A percentile compares a stretch with the other conserved stretches of the same genome.
phyloP scores from a whole-genome alignment of 2,888 invertebrate genomes.

The Callinectes sapidus region DNA sequence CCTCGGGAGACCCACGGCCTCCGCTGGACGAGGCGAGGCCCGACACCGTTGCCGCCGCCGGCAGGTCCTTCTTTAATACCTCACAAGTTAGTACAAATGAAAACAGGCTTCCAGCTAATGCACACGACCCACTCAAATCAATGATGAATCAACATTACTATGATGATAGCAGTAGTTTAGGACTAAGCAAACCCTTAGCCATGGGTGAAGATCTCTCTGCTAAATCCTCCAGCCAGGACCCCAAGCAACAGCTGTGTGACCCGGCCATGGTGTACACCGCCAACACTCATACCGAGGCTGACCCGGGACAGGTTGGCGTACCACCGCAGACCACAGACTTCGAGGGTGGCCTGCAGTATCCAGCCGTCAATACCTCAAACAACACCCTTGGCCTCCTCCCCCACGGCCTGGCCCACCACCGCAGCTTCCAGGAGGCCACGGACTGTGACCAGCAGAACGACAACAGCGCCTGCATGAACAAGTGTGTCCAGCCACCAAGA shows the following conservation, averaged over 20 bases:
- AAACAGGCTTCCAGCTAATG: constrained; percentile 45
- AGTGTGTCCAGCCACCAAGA: neutral
- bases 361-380: constrained; percentile 32
- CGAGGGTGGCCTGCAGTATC: constrained; percentile 40
- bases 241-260: constrained; percentile 38
- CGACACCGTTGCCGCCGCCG: neutral
- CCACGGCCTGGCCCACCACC: constrained; percentile 2
- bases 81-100: constrained; percentile 49
- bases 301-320: neutral
- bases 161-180: constrained; percentile 46
- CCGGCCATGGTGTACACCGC: neutral
- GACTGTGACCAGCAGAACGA: constrained; percentile 7
- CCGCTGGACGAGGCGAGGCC: constrained; percentile 44
- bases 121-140: constrained; percentile 42
- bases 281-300: constrained; percentile 15
- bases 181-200: neutral
- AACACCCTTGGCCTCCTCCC: constrained; percentile 48
- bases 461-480: constrained; percentile 21
- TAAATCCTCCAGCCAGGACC: constrained; percentile 17
- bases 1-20: constrained; percentile 49
- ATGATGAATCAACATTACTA: constrained; percentile 45
- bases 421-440: neutral
- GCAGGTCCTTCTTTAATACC: constrained; percentile 34
- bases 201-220: constrained; percentile 50
- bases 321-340: constrained; percentile 35